Evolutionary conservation across 2,113 vertebrate genomes (phyloP).

Genomic region (Lichenostomus cassidix): DNA sequence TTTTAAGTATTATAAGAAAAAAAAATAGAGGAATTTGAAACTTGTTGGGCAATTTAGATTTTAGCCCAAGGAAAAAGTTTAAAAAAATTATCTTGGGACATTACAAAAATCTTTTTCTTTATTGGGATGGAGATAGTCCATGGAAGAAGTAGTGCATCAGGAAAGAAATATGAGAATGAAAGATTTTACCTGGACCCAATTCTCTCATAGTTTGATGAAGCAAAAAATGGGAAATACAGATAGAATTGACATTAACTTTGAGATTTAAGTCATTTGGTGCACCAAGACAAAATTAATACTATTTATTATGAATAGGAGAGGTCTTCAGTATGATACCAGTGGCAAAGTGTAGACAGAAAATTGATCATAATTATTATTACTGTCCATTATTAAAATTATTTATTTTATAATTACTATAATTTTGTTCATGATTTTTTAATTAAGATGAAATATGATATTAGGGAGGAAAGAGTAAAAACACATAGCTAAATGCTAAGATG

Average conservation of each 20-base stretch:
- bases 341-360: background rate
- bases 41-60: background rate
- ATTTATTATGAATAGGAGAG: background rate
- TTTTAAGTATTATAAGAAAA: background rate
- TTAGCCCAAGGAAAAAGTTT: background rate
- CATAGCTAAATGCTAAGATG: background rate
- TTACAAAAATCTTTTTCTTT: background rate
- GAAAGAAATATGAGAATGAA: background rate
- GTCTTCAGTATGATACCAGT: background rate
- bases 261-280: background rate
- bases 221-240: background rate
- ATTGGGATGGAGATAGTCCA: background rate
- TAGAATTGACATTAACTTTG: background rate
- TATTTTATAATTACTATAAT: background rate
- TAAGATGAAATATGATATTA: background rate
- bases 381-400: background rate
- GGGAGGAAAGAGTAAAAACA: background rate
- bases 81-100: background rate
- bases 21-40: background rate
- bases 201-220: background rate
- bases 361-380: background rate
- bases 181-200: background rate
- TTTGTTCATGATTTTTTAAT: background rate
- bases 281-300: background rate
- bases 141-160: background rate